These are phyloP conservation scores for Halisarca cf. caerulea DNA, from an alignment of 37 sponge, comb jelly and placozoan genomes.

Conservation along the genomic window DNA sequence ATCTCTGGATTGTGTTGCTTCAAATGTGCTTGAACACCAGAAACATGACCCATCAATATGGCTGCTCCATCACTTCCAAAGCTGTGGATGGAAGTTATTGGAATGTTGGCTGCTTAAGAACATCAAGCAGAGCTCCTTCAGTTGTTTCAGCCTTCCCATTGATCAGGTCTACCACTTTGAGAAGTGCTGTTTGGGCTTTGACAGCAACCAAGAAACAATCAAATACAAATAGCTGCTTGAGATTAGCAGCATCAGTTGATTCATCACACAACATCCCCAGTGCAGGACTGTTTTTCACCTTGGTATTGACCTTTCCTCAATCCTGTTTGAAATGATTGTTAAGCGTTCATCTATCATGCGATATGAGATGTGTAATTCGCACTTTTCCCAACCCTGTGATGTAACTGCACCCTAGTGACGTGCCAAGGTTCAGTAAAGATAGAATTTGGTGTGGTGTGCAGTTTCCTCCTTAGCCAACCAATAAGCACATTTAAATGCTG, in stretches of 20 bases:
- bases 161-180: conserved; percentile 16
- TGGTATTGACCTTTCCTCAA: neutral
- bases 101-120: neutral
- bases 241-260: conserved; percentile 24
- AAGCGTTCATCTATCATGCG: conserved; percentile 28
- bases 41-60: conserved; percentile 28
- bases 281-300: neutral
- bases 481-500: conserved; percentile 29
- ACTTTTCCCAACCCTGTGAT: conserved; percentile 3
- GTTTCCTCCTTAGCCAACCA: conserved; percentile 36
- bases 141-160: conserved; percentile 52
- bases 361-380: conserved; percentile 31
- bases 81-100: conserved; percentile 6
- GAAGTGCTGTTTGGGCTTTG: conserved; percentile 1
- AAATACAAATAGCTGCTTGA: conserved; percentile 29
- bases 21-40: conserved; percentile 31
- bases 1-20: conserved; percentile 30
- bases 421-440: conserved; percentile 25
- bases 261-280: conserved; percentile 28
- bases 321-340: conserved; percentile 11
- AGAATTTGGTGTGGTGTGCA: conserved; percentile 39
- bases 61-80: conserved; percentile 55
- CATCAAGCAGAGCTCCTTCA: conserved; percentile 27
- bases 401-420: neutral
- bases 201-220: conserved; percentile 15